Conservation (phyloP, 2,797 vertebrate genomes). For the Platyrinchus mystaceus region DNA sequence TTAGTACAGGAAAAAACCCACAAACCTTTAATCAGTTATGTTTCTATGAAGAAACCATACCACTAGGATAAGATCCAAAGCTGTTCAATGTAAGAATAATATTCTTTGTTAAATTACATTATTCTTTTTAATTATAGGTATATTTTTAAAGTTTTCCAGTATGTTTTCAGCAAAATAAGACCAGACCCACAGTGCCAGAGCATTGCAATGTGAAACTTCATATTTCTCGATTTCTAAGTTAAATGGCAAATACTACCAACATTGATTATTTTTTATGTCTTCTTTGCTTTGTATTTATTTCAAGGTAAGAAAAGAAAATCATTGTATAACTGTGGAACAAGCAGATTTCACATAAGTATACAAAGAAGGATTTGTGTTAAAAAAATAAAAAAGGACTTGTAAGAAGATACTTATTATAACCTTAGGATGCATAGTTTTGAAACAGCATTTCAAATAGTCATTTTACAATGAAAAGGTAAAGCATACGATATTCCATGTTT, state of each 20-base stretch:
- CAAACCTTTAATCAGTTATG: background rate
- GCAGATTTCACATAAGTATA: background rate
- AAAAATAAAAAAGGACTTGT: background rate
- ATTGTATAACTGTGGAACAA: background rate
- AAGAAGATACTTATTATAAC: background rate
- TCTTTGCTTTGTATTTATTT: background rate
- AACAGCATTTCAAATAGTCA: background rate
- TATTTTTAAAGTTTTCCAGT: background rate
- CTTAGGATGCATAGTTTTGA: background rate
- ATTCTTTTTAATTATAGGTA: background rate
- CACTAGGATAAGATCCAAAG: background rate
- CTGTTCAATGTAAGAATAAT: background rate
- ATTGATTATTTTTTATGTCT: background rate
- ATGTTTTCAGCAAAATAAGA: background rate
- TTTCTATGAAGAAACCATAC: background rate
- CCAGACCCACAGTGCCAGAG: background rate
- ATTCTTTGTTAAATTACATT: background rate
- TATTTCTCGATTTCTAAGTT: background rate
- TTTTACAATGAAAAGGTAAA: background rate
- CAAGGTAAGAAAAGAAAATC: background rate
- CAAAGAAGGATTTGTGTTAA: background rate
- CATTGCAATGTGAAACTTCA: background rate
- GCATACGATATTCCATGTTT: background rate
- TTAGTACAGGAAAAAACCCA: too few relatives aligned
- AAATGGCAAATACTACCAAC: background rate